phyloP scores from a whole-genome alignment of 2,113 vertebrate species.

The Mesembrinibis cayennensis region DNA sequence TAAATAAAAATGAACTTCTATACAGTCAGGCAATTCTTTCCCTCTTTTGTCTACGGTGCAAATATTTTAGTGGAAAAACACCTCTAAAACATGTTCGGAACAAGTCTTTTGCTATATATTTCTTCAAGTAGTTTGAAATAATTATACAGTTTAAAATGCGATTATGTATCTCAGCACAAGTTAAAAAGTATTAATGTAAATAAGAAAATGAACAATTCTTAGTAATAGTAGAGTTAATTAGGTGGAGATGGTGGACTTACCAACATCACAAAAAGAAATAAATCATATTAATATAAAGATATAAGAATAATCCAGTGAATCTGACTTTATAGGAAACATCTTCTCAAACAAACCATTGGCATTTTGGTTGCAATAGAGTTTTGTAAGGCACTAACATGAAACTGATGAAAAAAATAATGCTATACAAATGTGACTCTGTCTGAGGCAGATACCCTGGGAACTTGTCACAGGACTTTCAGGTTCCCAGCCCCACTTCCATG shows the following conservation, averaged over 20 bases:
- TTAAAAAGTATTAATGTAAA: background rate
- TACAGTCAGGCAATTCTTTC: background rate
- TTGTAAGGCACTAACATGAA: background rate
- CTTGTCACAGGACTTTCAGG: background rate
- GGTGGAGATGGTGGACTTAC: background rate
- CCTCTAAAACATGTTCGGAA: background rate
- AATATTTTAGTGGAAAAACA: conserved; percentile 15
- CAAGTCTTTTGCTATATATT: background rate
- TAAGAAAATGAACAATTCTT: background rate
- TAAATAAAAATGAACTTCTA: conserved; percentile 21
- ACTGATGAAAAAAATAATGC: background rate
- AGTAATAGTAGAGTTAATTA: background rate
- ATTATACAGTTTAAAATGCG: background rate
- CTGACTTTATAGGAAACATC: background rate
- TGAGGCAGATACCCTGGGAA: background rate
- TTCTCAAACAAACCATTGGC: background rate
- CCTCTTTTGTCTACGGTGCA: background rate
- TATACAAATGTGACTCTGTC: rapidly evolving
- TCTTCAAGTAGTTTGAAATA: background rate
- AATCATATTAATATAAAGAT: background rate
- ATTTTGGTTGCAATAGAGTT: background rate
- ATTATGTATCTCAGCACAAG: background rate
- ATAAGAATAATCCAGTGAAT: background rate
- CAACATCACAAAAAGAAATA: background rate
- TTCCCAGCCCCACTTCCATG: background rate